Evolutionary conservation across 2,888 invertebrate species (phyloP).

Genomic region (Blomia tropicalis): DNA sequence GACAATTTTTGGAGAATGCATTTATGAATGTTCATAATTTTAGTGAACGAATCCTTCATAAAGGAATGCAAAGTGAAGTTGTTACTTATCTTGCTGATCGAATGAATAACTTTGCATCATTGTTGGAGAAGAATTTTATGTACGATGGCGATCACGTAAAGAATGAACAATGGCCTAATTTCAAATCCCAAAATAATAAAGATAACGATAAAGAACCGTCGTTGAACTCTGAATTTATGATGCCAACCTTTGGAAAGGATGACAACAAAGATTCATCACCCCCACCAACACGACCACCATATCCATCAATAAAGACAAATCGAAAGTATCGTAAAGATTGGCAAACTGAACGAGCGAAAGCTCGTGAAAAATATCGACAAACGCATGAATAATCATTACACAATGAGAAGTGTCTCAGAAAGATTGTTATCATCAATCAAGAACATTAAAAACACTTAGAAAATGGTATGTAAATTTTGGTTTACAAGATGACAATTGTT

Average conservation of each 20-base stretch:
- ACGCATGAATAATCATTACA: neutral
- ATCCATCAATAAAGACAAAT: neutral
- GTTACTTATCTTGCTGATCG: neutral
- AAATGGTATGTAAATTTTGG: neutral
- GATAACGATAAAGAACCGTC: too few relatives aligned
- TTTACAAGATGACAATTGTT: neutral
- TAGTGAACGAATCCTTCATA: neutral
- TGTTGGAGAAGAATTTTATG: neutral
- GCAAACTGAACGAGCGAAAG: neutral
- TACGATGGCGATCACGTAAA: neutral
- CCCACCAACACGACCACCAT: neutral
- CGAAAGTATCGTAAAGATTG: neutral
- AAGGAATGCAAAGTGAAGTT: neutral
- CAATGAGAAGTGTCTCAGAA: neutral
- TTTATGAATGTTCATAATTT: neutral
- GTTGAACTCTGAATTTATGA: neutral
- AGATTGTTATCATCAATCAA: too few relatives aligned
- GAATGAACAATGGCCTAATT: neutral
- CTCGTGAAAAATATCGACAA: constrained; percentile 10
- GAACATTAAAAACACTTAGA: neutral
- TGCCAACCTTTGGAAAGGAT: neutral
- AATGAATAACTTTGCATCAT: neutral
- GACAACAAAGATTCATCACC: neutral
- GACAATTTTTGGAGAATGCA: neutral
- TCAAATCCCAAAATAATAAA: neutral